Evolutionary conservation across 2,888 invertebrate species (phyloP).

Genomic region (Dynastes tityus): DNA sequence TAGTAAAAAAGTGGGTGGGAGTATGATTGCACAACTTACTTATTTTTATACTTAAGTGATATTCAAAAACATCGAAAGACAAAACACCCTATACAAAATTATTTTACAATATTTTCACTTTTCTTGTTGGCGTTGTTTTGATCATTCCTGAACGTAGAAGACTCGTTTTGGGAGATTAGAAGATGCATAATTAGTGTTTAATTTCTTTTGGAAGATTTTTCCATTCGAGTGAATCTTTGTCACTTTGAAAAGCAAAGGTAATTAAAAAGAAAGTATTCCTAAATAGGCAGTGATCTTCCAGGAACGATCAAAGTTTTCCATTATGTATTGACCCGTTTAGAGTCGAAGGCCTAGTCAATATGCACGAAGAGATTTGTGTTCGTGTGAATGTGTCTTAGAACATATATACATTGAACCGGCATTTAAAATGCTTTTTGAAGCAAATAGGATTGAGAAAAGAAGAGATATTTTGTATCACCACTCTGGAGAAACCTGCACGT

Average conservation of each 20-base stretch:
- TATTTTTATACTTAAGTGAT: conserved; percentile 24
- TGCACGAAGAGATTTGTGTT: too few species aligned
- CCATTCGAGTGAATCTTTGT: too few species aligned
- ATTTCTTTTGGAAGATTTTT: too few species aligned
- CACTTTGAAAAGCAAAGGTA: too few species aligned
- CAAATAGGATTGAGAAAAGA: too few species aligned
- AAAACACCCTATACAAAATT: conserved; percentile 49
- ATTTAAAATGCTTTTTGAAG: too few species aligned
- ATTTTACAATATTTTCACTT: conserved; percentile 50
- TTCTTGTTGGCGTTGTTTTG: conserved; percentile 8
- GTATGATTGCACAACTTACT: conserved; percentile 37
- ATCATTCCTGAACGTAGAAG: not conserved
- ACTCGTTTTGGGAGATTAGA: too few species aligned
- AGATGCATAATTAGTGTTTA: too few species aligned
- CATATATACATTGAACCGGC: too few species aligned
- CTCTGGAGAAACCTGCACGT: too few species aligned
- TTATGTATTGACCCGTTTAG: conserved; percentile 21
- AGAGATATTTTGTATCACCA: too few species aligned
- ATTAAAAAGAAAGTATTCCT: not conserved
- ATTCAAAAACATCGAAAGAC: conserved; percentile 42
- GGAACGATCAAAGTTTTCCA: conserved; percentile 33
- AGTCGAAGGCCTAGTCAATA: not conserved
- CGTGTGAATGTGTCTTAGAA: too few species aligned
- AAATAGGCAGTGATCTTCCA: conserved; percentile 18
- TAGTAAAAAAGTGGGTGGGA: conserved; percentile 35